phyloP scores from a whole-genome alignment of 2,888 invertebrate genomes.

The Calephelis perditalis region DNA sequence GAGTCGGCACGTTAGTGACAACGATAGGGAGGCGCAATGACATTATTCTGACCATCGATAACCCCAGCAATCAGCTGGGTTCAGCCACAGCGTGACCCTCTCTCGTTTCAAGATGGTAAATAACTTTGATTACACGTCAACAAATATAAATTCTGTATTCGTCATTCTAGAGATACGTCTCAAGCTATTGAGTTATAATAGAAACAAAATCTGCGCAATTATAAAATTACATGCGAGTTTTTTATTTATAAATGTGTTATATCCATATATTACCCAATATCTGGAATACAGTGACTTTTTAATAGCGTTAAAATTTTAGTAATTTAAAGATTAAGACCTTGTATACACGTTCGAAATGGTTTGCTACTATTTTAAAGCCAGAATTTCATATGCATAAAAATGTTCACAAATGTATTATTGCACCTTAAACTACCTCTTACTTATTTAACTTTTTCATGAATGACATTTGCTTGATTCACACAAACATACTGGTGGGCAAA shows the following conservation, averaged over 20 bases:
- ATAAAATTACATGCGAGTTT: neutral
- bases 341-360: no score
- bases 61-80: constrained; percentile 51
- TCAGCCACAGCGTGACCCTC: constrained; percentile 45
- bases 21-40: constrained; percentile 35
- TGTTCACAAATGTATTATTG: no score
- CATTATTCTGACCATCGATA: constrained; percentile 54
- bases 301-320: no score
- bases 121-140: constrained; percentile 30
- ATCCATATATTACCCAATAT: no score
- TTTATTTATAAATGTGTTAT: neutral
- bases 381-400: no score
- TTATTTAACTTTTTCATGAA: no score
- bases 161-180: constrained; percentile 14
- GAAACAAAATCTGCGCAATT: neutral
- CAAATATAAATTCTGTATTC: constrained; percentile 12
- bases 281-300: no score
- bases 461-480: no score
- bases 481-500: no score
- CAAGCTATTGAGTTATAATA: neutral
- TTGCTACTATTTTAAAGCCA: no score
- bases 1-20: constrained; percentile 22
- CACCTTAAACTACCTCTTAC: no score
- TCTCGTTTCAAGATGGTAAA: constrained; percentile 42
- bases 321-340: no score